Evolutionary conservation across 2,113 vertebrate species (phyloP), one percentile per base, ranked within the genome.

Genomic region (Nettapus auritus): DNA sequence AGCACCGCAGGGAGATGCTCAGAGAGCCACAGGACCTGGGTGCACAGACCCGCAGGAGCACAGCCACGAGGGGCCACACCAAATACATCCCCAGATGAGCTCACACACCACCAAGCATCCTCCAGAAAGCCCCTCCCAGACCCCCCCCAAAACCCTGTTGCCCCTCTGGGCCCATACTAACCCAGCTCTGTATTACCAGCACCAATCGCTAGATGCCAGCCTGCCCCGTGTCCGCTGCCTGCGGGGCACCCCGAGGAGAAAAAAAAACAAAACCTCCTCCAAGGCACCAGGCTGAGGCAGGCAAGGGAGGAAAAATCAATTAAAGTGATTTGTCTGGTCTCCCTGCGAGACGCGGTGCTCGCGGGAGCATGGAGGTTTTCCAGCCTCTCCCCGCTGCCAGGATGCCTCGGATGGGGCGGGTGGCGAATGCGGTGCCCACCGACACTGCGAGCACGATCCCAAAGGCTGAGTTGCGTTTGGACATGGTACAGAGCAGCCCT

Each of bases 1-100:
- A 7, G 64, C 33, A 36, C n/a, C 46, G 36, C 11, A 25, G 1
- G 0, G 18, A 48, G 38, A 23, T 29, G 33, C 50, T 77, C 38
- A 4, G 5, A 71, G 22, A 68, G 23, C 88, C 9, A 3, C 52
- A 4, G 0, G 57, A 12, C 13, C 7, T 7, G 23, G 50, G 50
- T 13, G 23, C 23, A 44, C 42, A 77, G 40, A 44, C 36, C 52
- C 29, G 16, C 62, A 79, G 86, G 34, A 57, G 23, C 44, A 22
- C 1, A 0, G 6, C 26, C 3, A 1, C 44, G 66, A 38, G 7
- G 8, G 2, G 25, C 20, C 0, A 1, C 36, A n/a, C 28, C 1
- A 3, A 34, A 56, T 2, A 3, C 76, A 42, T 7, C 60, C 64
- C 76, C 17, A 67, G 70, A 74, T 0, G 7, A 88, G 56, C 80